A percentile compares a stretch with the other conserved stretches of the same genome.
phyloP scores from a whole-genome alignment of 2,113 vertebrate genomes.

The Procavia capensis region DNA sequence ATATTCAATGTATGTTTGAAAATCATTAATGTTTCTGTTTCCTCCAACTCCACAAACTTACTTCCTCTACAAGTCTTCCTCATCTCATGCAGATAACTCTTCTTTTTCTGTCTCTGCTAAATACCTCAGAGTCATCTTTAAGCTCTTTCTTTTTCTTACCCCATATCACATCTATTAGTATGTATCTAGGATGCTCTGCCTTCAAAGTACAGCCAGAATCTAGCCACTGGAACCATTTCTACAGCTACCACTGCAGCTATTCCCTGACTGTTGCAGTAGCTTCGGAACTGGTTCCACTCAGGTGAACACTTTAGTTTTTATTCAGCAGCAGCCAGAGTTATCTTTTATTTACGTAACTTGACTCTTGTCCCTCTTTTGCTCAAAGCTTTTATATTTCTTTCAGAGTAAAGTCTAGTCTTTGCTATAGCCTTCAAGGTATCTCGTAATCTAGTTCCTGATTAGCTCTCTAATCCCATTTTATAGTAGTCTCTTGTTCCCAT shows the following conservation, averaged over 20 bases:
- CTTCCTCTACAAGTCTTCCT: background rate
- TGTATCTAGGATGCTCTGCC: background rate
- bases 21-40: background rate
- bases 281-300: background rate
- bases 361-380: background rate
- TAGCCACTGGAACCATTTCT: background rate
- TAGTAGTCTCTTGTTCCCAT: background rate
- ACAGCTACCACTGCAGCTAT: rapidly evolving
- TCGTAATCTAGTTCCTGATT: background rate
- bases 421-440: background rate
- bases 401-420: background rate
- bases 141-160: background rate
- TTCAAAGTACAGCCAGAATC: background rate
- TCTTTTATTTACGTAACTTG: background rate
- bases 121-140: background rate
- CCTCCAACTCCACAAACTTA: background rate
- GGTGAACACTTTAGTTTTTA: background rate
- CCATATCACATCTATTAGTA: background rate
- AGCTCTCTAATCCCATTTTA: background rate
- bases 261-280: background rate
- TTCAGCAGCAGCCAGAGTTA: background rate
- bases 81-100: background rate
- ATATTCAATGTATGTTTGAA: background rate
- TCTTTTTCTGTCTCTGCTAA: background rate
- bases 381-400: background rate